phyloP scores from a whole-genome alignment of 2,888 invertebrate species.

The Buathra laborator region DNA sequence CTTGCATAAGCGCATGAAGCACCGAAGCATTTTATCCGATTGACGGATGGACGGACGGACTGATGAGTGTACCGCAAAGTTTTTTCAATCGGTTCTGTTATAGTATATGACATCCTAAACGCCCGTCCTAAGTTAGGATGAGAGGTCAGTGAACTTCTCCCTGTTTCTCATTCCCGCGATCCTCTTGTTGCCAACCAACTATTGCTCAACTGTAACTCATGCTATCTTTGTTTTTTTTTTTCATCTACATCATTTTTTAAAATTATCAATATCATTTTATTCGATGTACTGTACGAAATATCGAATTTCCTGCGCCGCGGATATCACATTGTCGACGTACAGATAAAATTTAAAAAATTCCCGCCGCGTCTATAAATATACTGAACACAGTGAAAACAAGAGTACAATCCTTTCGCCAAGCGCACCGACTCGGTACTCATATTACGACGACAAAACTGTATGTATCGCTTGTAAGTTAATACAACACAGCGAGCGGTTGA shows the following conservation, averaged over 20 bases:
- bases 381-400: conserved; percentile 12
- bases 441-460: conserved; percentile 48
- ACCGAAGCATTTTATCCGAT: neutral
- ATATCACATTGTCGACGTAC: conserved; percentile 2
- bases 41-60: neutral
- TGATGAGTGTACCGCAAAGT: neutral
- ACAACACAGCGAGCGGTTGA: neutral
- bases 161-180: neutral
- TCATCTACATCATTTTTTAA: too few species aligned
- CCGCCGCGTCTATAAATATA: neutral
- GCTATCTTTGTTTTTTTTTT: too few species aligned
- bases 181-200: neutral
- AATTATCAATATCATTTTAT: neutral
- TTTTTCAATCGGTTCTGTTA: neutral
- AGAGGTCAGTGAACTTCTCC: conserved; percentile 22
- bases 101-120: neutral
- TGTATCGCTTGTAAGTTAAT: conserved; percentile 9
- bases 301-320: conserved; percentile 14
- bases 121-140: conserved; percentile 8
- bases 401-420: conserved; percentile 48
- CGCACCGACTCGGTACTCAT: conserved; percentile 47
- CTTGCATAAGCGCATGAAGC: neutral
- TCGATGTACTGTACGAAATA: conserved; percentile 1
- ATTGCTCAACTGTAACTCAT: neutral
- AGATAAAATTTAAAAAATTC: neutral